Base-by-base conservation (phyloP, 2,113 vertebrate genomes). In the Tringa solitaria region DNA sequence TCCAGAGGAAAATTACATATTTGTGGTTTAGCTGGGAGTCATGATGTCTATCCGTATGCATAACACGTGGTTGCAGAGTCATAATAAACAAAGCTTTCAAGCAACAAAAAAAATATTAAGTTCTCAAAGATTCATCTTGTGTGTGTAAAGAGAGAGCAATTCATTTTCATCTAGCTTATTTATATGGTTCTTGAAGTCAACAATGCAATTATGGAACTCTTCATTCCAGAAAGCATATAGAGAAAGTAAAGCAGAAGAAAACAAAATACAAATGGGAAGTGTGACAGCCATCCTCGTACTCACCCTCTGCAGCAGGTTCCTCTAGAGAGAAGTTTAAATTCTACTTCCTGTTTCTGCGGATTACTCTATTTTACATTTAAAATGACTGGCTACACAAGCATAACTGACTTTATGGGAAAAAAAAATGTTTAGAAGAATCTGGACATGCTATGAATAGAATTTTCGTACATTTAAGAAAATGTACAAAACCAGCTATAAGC, bases 1-100 rank as follows among this genome's bases (percentile, higher is more conserved):
- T 94, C 93, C 93, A 96, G 93, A 94, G 79, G 94, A 96, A 96
- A 95, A 96, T 90, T 95, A 84, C 94, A 93, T 95, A 93, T 92
- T 91, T 93, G 94, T 96, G 95, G 94, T 94, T 95, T 92, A 77
- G 82, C 88, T 89, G 89, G 94, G 92, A 96, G 94, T 84, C 89
- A 80, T 13, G 89, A 93, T 97, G 95, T 96, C 95, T 97, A 95
- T 89, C 89, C 51, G 16, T 82, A 94, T 76, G 89, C 87, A 50
- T n/a, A 87, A 84, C 65, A 94, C 54, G 67, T 92, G 78, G 89
- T 41, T 60, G 76, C 45, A 91, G 57, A 95, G 79, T 89, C 93
- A 27, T 61, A 92, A 96, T 51, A 96, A 95, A 94, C 91, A 73
- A 95, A 92, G 53, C 81, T 93, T 92, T 87, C 86, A 84, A 95